Evolutionary conservation across 2,888 invertebrate genomes (phyloP), one percentile per base, ranked within the genome.

Genomic region (Agrotis exclamationis): DNA sequence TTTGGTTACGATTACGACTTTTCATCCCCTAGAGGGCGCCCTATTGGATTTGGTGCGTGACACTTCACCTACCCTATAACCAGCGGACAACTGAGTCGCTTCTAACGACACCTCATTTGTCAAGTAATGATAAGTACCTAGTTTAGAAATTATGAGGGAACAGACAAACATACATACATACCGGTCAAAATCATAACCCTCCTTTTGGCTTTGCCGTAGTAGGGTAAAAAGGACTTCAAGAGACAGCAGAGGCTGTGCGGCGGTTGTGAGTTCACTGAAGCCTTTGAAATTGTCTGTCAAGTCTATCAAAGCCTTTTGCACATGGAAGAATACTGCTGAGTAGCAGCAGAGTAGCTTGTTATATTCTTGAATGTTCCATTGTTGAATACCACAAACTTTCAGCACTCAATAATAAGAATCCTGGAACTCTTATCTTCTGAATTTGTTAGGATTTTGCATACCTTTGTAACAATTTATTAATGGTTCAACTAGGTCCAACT

Each of bases 381-480:
- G 2, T 53, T 39, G 16, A 66, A 66, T 22, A 33, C 28, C 28
- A 33, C 28, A 33, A 4, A 33, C 3, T 47, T 24, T 33, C 9
- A 20, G 39, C 13, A 54, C 6, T 69, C 45, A 63, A 65, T 51
- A 44, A 50, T 5, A 2, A 67, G 9, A 66, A 20, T 67, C 14
- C 0, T 24, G 44, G 9, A 28, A 28, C n/a, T 51, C 44, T 24
- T 39, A 44, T 18, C 16, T 51, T 66, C 20, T 51, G 44, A 9
- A 18, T 44, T 51, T 18, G 9, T 24, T 65, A 20, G 11, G 39
- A 14, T 70, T 33, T 47, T 13, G 22, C 5, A 2, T 39, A 14
- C 1, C 22, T n/a, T 5, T 22, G 14, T 33, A 18, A 13, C 4
- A 39, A 2, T 14, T 56, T 56, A 4, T 16, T 24, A 39, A 18